Percentiles rank a stretch among this genome's conserved stretches.
These are phyloP conservation scores for Cataglyphis livida DNA, from an alignment of 2,888 invertebrate genomes.

Conservation along the genomic window DNA sequence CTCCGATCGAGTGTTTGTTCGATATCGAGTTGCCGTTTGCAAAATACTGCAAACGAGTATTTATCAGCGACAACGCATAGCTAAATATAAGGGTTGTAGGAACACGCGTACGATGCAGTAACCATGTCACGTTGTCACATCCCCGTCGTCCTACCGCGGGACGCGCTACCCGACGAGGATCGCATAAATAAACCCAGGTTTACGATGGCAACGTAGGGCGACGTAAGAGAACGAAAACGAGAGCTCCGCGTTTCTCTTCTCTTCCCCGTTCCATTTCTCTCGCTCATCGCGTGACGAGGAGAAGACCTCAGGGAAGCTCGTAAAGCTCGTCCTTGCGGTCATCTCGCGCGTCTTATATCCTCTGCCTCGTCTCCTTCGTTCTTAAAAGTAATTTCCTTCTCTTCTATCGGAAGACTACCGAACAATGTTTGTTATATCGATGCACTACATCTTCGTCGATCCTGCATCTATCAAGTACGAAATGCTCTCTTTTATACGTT, in stretches of 20 bases:
- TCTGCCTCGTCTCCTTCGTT: conserved; percentile 17
- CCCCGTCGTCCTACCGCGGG: conserved; percentile 82
- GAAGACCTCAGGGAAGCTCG: conserved; percentile 77
- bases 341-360: conserved; percentile 68
- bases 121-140: conserved; percentile 84
- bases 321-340: conserved; percentile 82
- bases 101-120: conserved; percentile 77
- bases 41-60: conserved; percentile 40
- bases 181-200: conserved; percentile 85
- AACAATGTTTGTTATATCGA: not conserved
- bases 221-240: conserved; percentile 65
- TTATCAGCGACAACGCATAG: conserved; percentile 70
- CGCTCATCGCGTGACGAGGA: conserved; percentile 74
- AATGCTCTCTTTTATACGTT: not conserved
- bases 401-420: not conserved
- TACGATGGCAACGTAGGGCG: conserved; percentile 76
- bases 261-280: conserved; percentile 59
- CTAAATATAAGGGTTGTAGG: conserved; percentile 72
- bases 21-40: not conserved
- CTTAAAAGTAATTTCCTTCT: conserved; percentile 47
- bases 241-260: conserved; percentile 54
- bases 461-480: not conserved
- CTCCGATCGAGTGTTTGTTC: not conserved
- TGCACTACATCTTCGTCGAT: not conserved
- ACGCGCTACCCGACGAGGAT: conserved; percentile 81